Base-by-base conservation (phyloP, 2,888 invertebrate genomes). In the Julus scanicus region DNA sequence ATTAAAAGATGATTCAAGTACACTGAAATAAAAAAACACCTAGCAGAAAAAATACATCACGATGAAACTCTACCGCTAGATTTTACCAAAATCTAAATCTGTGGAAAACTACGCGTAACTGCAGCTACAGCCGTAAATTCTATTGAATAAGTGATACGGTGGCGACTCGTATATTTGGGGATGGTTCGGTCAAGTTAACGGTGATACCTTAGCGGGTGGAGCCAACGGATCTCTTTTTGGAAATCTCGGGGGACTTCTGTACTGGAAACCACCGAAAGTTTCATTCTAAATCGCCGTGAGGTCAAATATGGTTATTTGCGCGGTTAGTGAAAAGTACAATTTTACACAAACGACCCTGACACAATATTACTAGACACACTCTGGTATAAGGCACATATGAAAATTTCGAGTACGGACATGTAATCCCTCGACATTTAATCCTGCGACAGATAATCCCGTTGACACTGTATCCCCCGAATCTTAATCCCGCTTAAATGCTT, bases 251-350 rank as follows among this genome's bases (percentile, higher is more conserved):
- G 84, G 84, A 40, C 84, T 48, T 84, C 48, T 84, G 48, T 84
- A 84, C 48, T 84, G 84, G 48, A 84, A 84, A 40, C 84, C 84
- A n/a, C 48, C 40, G 40, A 44, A 84, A 17, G 84, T 84, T 48
- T 84, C 44, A 20, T 84, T 84, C 84, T 84, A 71, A 71, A 71
- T 63, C 6, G 63, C n/a, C n/a, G n/a, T 29, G 29, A n/a, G n/a
- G 20, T 29, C 29, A 71, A 71, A 71, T 29, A 71, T 20, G 71
- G 20, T 71, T 71, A 71, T 71, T 71, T 9, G 29, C 71, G 71
- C 71, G 71, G 71, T 71, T 71, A 71, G 71, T 71, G 71, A 71
- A 29, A 29, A n/a, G n/a, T n/a, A n/a, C n/a, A n/a, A n/a, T n/a
- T n/a, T n/a, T 71, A 29, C 71, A 53, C 13, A 20, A 29, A 71